Percentiles rank a stretch among this genome's conserved stretches.
Evolutionary conservation across 2,797 vertebrate species (phyloP).

Genomic region (Sebastes jordani): DNA sequence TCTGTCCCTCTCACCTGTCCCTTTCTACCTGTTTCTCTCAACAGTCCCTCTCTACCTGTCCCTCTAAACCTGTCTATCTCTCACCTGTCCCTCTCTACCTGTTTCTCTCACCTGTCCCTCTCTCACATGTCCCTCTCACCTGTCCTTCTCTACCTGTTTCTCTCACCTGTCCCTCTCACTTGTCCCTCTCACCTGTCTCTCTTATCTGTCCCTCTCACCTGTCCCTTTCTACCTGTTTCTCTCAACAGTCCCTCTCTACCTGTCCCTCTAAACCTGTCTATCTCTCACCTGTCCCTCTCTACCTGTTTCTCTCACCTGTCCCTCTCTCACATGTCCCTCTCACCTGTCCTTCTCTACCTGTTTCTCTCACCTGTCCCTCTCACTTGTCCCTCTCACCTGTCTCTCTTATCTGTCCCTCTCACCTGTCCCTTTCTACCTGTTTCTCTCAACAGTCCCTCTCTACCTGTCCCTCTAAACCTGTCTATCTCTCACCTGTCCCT

Average conservation of each 20-base stretch:
- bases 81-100: background rate
- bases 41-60: too few relatives aligned
- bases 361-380: background rate
- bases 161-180: too few relatives aligned
- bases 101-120: background rate
- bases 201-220: background rate
- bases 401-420: background rate
- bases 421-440: background rate
- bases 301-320: too few relatives aligned
- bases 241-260: background rate
- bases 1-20: background rate
- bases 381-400: too few relatives aligned
- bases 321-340: background rate
- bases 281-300: too few relatives aligned
- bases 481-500: background rate
- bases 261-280: too few relatives aligned
- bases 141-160: background rate
- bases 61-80: background rate
- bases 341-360: too few relatives aligned
- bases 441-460: background rate
- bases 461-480: background rate
- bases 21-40: too few relatives aligned
- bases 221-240: background rate
- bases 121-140: background rate
- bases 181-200: background rate